phyloP scores from a whole-genome alignment of 2,113 vertebrate species.

The Eptatretus burgeri region DNA sequence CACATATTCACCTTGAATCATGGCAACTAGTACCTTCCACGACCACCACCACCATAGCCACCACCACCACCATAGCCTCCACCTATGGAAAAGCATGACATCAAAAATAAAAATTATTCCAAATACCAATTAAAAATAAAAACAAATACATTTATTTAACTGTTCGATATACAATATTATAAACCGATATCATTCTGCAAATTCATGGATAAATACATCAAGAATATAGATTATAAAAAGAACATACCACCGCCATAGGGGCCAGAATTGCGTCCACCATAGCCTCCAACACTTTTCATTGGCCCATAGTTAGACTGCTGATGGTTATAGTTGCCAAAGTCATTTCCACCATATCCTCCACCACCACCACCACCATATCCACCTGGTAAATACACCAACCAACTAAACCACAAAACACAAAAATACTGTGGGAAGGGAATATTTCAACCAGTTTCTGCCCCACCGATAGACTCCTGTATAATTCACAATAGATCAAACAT shows the following conservation, averaged over 20 bases:
- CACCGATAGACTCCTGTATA: too few relatives aligned
- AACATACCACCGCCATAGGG: neutral
- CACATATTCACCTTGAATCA: neutral
- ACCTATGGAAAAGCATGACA: neutral
- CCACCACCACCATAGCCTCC: constrained; percentile 4
- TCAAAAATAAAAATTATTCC: neutral
- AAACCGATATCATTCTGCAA: neutral
- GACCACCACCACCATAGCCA: neutral
- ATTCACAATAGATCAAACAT: too few relatives aligned
- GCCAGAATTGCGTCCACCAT: neutral
- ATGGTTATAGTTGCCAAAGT: constrained; percentile 4
- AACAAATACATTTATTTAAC: neutral
- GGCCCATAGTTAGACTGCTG: constrained; percentile 1
- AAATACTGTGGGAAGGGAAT: too few relatives aligned
- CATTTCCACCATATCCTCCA: neutral
- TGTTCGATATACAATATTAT: neutral
- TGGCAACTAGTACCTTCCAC: constrained; percentile 4
- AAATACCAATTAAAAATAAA: neutral
- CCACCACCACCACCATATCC: neutral
- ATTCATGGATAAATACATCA: neutral
- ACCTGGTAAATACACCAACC: too few relatives aligned
- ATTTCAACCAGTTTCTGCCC: too few relatives aligned
- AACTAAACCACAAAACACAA: too few relatives aligned
- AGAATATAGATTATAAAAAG: neutral
- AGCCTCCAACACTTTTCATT: neutral